A percentile compares a stretch with the other conserved stretches of the same genome.
Conservation (phyloP, 2,888 invertebrate species). For the Aphrophora alni region DNA sequence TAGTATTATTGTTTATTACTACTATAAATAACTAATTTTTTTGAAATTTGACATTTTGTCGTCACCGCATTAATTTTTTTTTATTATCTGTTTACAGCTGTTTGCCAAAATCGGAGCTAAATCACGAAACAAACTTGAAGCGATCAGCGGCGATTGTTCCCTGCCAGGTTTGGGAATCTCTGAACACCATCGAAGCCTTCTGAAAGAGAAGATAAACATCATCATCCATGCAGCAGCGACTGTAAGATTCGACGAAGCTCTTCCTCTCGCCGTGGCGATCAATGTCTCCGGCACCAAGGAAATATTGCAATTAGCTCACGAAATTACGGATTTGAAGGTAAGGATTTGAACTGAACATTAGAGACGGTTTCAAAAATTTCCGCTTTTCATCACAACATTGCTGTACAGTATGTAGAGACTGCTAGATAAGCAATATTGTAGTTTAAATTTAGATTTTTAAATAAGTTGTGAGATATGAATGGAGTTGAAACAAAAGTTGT, state of each 20-base stretch:
- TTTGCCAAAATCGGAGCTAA: conserved; percentile 67
- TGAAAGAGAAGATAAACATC: no score
- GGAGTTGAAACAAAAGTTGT: no score
- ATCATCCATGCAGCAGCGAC: conserved; percentile 86
- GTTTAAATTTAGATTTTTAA: no score
- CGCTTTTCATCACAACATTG: no score
- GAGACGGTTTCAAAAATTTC: no score
- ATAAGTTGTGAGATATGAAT: no score
- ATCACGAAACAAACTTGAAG: conserved; percentile 70
- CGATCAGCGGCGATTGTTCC: conserved; percentile 72
- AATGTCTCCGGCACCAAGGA: conserved; percentile 80
- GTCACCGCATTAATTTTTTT: background rate
- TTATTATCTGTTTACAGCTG: conserved; percentile 40
- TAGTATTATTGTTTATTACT: no score
- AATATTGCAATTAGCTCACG: conserved; percentile 71
- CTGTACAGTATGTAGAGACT: no score
- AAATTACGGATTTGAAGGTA: conserved; percentile 75
- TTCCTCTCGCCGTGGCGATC: conserved; percentile 76
- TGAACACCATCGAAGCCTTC: conserved; percentile 64
- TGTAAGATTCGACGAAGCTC: conserved; percentile 84
- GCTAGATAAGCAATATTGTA: no score
- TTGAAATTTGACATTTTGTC: no score
- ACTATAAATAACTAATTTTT: no score
- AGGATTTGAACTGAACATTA: no score
- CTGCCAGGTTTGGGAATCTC: conserved; percentile 69